phyloP scores from a whole-genome alignment of 2,113 vertebrate species.

The Gymnobelideus leadbeateri region DNA sequence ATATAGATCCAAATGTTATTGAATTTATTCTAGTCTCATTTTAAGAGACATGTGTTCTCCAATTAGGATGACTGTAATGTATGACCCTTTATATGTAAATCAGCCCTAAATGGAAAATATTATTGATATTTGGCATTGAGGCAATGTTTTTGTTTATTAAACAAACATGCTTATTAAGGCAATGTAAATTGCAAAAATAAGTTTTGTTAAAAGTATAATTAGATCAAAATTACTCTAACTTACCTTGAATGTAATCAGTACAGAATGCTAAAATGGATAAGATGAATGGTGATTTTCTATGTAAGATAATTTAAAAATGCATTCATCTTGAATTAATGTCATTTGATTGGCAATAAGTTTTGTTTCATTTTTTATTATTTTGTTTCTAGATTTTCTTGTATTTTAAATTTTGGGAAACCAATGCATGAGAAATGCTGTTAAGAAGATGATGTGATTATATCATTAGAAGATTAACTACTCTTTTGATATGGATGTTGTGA shows the following conservation, averaged over 20 bases:
- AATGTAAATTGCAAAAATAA: background rate
- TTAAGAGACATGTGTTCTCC: background rate
- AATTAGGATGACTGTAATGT: background rate
- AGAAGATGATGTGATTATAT: background rate
- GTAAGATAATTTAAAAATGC: background rate
- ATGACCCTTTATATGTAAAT: background rate
- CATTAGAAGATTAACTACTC: background rate
- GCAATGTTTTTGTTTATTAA: background rate
- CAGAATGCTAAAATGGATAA: background rate
- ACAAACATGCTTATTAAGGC: background rate
- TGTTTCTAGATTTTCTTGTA: background rate
- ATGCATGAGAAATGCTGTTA: background rate
- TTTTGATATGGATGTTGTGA: background rate
- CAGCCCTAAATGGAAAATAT: background rate
- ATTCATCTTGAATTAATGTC: background rate
- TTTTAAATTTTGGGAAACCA: background rate
- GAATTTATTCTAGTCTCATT: background rate
- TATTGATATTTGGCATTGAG: background rate
- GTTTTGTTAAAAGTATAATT: background rate
- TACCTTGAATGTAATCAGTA: background rate
- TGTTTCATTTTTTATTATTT: background rate
- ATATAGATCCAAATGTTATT: background rate
- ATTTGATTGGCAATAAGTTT: background rate
- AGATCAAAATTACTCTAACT: background rate
- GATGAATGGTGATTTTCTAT: no score